Evolutionary conservation across 2,888 invertebrate genomes (phyloP).

Genomic region (Sphaerophoria taeniata): DNA sequence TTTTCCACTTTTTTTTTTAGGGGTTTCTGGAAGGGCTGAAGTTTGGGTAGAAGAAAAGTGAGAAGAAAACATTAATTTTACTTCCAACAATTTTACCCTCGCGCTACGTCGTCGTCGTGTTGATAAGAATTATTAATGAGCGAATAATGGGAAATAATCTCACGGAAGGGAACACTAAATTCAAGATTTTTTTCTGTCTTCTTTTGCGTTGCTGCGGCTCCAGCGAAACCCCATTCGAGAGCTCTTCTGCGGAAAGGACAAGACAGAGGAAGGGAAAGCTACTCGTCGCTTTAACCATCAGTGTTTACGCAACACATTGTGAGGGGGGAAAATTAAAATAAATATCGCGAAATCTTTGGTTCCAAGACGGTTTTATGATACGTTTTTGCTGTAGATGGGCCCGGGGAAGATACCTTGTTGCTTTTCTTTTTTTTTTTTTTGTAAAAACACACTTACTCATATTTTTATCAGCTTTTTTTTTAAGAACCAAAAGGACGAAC

Average conservation of each 20-base stretch:
- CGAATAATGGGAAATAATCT: slow-evolving; percentile 79
- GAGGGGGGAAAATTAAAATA: slow-evolving; percentile 45
- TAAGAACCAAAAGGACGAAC: not conserved
- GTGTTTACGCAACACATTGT: slow-evolving; percentile 67
- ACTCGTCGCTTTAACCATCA: slow-evolving; percentile 28
- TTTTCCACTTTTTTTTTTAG: not conserved
- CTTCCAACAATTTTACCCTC: slow-evolving; percentile 56
- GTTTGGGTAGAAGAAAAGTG: slow-evolving; percentile 12
- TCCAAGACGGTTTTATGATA: slow-evolving; percentile 48
- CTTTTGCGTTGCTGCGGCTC: not conserved
- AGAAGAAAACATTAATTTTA: slow-evolving; percentile 70
- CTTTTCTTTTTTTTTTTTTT: slow-evolving; percentile 47
- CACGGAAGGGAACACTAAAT: slow-evolving; percentile 75
- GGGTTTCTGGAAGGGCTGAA: not conserved
- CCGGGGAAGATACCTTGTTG: slow-evolving; percentile 48
- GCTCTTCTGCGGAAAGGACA: not conserved
- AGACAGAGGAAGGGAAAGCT: slow-evolving; percentile 15
- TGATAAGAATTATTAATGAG: slow-evolving; percentile 80
- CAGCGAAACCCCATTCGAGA: not conserved
- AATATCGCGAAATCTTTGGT: slow-evolving; percentile 45
- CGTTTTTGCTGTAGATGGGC: slow-evolving; percentile 42
- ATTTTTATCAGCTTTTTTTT: slow-evolving; percentile 48
- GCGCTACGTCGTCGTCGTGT: slow-evolving; percentile 52
- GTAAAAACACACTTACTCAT: slow-evolving; percentile 46
- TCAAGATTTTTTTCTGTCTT: slow-evolving; percentile 67